Evolutionary conservation across 2,888 invertebrate species (phyloP), one percentile per base, ranked within the genome.

Genomic region (Caenorhabditis sp.): DNA sequence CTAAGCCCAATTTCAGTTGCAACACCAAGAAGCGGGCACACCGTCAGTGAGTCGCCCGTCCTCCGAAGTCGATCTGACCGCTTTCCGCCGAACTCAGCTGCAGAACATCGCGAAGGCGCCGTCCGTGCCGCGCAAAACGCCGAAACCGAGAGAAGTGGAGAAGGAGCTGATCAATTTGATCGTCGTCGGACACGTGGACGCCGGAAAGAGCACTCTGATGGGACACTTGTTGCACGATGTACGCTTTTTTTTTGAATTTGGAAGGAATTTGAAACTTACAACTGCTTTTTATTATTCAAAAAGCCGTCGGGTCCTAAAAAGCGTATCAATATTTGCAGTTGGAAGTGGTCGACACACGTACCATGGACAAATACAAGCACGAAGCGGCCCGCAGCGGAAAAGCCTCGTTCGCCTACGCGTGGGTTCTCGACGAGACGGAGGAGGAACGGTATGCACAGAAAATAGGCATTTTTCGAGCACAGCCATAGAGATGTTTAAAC

Each of bases 381-480:
- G 98, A 99, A 88, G 95, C 96, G 86, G 94, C 95, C 89, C 97
- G 98, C 90, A 91, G 95, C 82, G 99, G 99, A 2, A 99, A 99
- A 90, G 95, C 98, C 87, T 94, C 95, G 91, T 89, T 88, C 61
- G 86, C 85, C 1, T 99, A 94, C 90, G 99, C 99, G 2, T 99
- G 99, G 99, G 96, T 99, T 2, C 91, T 99, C 58, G 99, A 99
- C 90, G 98, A 99, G 91, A 98, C 97, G 72, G 95, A 95, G 1
- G 99, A 99, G 89, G 99, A 99, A 90, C 93, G 93, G 92, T 81
- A 17, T 7, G 30, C 30, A 13, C 35, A 20, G 26, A 26, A 7
- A 13, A 22, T 13, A 7, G 11, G 17, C 0, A 13, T 17, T 32
- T 7, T 17, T 2, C 2, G n/a, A n/a, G n/a, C n/a, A n/a, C n/a